These are phyloP conservation scores for Sylvicola cinctus DNA, from an alignment of 2,888 invertebrate genomes.

Conservation along the genomic window DNA sequence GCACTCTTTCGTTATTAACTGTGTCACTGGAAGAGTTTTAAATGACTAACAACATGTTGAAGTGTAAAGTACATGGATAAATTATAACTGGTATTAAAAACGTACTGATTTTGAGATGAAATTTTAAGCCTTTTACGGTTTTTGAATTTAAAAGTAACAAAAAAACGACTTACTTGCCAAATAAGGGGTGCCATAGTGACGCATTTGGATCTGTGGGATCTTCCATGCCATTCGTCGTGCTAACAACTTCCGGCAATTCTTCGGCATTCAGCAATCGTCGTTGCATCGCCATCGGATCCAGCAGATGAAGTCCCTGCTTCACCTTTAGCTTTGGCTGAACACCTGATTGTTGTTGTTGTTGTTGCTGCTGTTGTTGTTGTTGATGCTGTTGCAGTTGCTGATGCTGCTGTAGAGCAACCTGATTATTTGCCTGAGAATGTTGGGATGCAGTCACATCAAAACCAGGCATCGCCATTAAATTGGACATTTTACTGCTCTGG, in stretches of 20 bases:
- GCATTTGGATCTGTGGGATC: conserved; percentile 34
- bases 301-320: conserved; percentile 32
- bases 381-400: conserved; percentile 6
- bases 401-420: conserved; percentile 14
- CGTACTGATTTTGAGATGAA: too few species aligned
- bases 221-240: conserved; percentile 38
- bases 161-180: conserved; percentile 41
- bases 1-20: too few species aligned
- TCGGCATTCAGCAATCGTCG: conserved; percentile 27
- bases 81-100: too few species aligned
- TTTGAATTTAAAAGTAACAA: too few species aligned
- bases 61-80: too few species aligned
- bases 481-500: conserved; percentile 23
- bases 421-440: conserved; percentile 26
- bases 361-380: conserved; percentile 2
- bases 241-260: conserved; percentile 37
- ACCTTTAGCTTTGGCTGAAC: conserved; percentile 29
- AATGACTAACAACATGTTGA: too few species aligned
- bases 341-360: too few species aligned
- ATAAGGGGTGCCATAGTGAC: conserved; percentile 67
- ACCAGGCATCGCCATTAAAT: conserved; percentile 16
- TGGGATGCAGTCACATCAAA: conserved; percentile 20
- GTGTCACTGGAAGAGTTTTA: too few species aligned
- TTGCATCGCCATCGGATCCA: conserved; percentile 29
- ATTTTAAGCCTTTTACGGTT: too few species aligned